These are phyloP conservation scores for Danio rerio DNA, from an alignment of 2,113 vertebrate genomes.

Conservation along the genomic window DNA sequence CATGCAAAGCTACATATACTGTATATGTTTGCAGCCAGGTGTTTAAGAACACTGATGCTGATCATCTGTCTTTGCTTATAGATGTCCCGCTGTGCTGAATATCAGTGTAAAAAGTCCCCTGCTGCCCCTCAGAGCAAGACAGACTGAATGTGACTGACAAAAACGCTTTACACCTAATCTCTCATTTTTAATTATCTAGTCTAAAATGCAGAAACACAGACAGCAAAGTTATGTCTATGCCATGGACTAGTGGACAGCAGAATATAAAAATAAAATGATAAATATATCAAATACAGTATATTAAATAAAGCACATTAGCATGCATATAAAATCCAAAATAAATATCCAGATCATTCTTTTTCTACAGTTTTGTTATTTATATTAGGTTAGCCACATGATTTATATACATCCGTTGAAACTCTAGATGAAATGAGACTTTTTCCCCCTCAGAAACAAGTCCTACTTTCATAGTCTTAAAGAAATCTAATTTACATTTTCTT, in stretches of 20 bases:
- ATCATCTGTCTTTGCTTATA: conserved; percentile 50
- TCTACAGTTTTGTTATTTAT: background rate
- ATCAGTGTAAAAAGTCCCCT: conserved; percentile 47
- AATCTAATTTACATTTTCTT: background rate
- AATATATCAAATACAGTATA: too few relatives aligned
- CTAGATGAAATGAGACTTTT: background rate
- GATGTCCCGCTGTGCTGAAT: conserved; percentile 22
- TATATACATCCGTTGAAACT: background rate
- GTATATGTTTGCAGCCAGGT: background rate
- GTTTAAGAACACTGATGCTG: conserved; percentile 5
- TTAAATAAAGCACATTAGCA: too few relatives aligned
- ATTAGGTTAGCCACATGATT: background rate
- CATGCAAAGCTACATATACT: background rate
- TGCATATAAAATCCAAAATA: too few relatives aligned
- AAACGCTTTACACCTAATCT: conserved; percentile 42
- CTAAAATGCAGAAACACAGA: background rate
- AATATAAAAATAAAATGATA: too few relatives aligned
- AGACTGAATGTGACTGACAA: conserved; percentile 23
- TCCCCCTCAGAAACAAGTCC: background rate
- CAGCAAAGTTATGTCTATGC: background rate
- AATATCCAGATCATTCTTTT: too few relatives aligned
- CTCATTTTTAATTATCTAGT: background rate
- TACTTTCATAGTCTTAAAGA: background rate
- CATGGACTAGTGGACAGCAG: background rate
- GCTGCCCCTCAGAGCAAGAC: conserved; percentile 45